A percentile compares a stretch with the other conserved stretches of the same genome.
phyloP scores from a whole-genome alignment of 2,113 vertebrate genomes.

The Anoura caudifer region DNA sequence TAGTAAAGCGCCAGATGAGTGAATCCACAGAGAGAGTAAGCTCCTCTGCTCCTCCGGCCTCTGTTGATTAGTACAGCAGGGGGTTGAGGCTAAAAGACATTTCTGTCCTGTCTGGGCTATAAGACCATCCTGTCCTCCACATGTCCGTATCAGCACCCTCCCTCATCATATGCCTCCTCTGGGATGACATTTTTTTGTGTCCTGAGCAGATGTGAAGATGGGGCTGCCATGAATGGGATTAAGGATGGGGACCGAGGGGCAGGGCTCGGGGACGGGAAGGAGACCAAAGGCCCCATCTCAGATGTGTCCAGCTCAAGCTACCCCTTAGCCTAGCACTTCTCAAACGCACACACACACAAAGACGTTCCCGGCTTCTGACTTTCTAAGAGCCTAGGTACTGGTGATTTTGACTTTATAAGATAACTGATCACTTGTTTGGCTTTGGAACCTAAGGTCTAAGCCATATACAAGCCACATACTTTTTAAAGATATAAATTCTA shows the following conservation, averaged over 20 bases:
- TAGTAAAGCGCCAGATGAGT: background rate
- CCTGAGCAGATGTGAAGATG: background rate
- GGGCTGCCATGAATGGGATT: background rate
- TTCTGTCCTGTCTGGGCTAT: background rate
- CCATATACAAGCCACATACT: background rate
- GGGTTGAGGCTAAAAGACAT: background rate
- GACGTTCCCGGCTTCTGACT: background rate
- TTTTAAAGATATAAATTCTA: background rate
- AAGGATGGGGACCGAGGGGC: background rate
- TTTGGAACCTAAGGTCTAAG: background rate
- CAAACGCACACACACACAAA: background rate
- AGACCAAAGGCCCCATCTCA: background rate
- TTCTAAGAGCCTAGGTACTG: background rate
- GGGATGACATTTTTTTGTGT: background rate
- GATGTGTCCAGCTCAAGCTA: background rate
- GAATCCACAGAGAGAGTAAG: background rate
- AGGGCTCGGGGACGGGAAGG: background rate
- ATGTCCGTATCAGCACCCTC: background rate
- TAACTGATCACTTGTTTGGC: background rate
- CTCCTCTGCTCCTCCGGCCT: background rate
- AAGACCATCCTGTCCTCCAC: background rate
- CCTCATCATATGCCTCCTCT: background rate
- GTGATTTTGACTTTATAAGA: background rate
- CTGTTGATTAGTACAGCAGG: fast-evolving
- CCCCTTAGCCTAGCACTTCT: background rate